Percentiles rank a stretch among this genome's conserved stretches.
Conservation (phyloP, 2,888 invertebrate genomes). For the Dryocosmus kuriphilus region DNA sequence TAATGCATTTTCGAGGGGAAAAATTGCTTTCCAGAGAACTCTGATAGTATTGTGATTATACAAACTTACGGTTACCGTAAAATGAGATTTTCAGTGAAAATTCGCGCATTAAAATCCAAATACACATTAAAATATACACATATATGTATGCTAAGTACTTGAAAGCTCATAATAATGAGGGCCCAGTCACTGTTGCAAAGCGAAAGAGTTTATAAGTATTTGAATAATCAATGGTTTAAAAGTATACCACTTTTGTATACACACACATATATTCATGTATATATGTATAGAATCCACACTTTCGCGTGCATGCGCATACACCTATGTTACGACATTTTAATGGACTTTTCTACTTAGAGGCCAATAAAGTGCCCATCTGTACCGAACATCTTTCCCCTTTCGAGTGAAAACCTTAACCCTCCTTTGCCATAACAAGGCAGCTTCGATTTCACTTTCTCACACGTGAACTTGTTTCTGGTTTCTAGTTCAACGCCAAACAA, state of each 20-base stretch:
- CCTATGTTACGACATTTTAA: conserved; percentile 69
- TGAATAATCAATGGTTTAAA: neutral
- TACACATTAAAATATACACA: neutral
- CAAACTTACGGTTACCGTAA: too few species aligned
- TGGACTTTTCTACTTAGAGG: conserved; percentile 77
- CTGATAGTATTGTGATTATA: neutral
- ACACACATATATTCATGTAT: conserved; percentile 10
- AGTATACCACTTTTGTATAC: neutral
- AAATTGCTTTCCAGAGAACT: neutral
- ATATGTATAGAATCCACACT: conserved; percentile 39
- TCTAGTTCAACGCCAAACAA: neutral
- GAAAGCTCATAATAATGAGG: neutral
- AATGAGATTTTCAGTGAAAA: too few species aligned
- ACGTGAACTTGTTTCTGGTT: conserved; percentile 31
- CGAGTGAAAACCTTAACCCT: conserved; percentile 68
- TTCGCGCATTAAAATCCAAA: too few species aligned
- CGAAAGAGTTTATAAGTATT: conserved; percentile 5
- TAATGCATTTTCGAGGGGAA: neutral
- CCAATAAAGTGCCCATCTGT: conserved; percentile 73
- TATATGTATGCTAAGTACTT: neutral
- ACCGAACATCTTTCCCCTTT: conserved; percentile 68
- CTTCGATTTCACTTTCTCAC: conserved; percentile 31
- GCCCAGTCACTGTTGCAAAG: neutral
- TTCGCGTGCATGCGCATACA: conserved; percentile 50
- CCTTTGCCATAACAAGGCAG: neutral